Evolutionary conservation across 2,113 vertebrate genomes (phyloP), one percentile per base, ranked within the genome.

Genomic region (Odontesthes bonariensis): DNA sequence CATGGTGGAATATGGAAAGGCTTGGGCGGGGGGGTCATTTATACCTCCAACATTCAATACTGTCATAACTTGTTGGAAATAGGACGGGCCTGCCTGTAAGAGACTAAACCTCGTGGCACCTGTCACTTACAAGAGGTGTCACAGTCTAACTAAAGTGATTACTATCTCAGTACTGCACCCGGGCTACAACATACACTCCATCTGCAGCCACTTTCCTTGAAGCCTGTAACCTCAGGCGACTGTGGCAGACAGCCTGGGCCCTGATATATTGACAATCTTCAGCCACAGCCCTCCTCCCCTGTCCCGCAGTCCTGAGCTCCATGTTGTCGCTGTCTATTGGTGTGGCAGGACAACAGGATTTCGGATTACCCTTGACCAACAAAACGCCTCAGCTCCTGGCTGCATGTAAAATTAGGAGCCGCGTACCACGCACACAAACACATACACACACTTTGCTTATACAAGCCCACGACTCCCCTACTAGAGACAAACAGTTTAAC

Each of bases 361-460:
- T 89, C 70, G 84, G 89, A 94, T 94, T 92, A 93, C 83, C 91
- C 84, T 90, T 91, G 89, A 90, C 76, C 79, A 90, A 90, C 90
- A 89, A 88, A 72, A 89, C 86, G 82, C 68, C 82, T 77, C 84
- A 31, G 73, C 76, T 83, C 64, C 68, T 19, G 75, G 73, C 76
- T 73, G 85, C 87, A 85, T 79, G 84, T 84, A 84, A 85, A 90
- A 91, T 85, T 73, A 75, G 83, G 73, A 87, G 65, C 66, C 63
- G 22, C 57, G 35, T 61, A 76, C 69, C 75, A 58, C 52, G 58
- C 56, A 47, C 53, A 55, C 19, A 68, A 32, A 59, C 57, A 47
- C 69, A 61, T 22, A 51, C 58, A 82, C 54, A 71, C 51, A 87
- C 61, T 70, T 57, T 58, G 72, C 75, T 84, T 83, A 82, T 72